Conservation (phyloP, 2,797 vertebrate species). For the Oreortyx pictus region DNA sequence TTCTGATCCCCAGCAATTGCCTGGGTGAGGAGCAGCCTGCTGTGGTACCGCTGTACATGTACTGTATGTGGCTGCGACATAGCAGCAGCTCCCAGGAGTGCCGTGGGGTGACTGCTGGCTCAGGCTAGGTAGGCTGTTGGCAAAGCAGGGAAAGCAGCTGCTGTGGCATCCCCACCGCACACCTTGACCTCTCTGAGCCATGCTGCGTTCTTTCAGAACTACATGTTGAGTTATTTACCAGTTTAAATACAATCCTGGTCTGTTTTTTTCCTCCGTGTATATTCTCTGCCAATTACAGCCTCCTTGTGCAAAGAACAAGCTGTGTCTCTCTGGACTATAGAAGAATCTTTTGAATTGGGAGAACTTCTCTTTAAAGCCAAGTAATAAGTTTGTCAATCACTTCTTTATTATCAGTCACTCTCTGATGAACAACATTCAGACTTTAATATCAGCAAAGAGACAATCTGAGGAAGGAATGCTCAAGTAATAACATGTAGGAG, state of each 20-base stretch:
- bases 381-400: slow-evolving; percentile 77
- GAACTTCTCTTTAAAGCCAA: slow-evolving; percentile 69
- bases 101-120: rapidly evolving
- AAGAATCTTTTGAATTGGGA: slow-evolving; percentile 40
- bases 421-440: slow-evolving; percentile 75
- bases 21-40: background rate
- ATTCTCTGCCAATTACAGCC: slow-evolving; percentile 41
- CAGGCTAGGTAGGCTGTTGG: background rate
- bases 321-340: background rate
- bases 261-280: background rate
- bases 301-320: slow-evolving; percentile 35
- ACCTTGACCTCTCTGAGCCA: background rate
- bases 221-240: background rate
- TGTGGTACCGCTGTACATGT: rapidly evolving
- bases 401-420: slow-evolving; percentile 76
- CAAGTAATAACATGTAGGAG: slow-evolving; percentile 67
- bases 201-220: background rate
- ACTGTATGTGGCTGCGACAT: rapidly evolving
- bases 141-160: background rate
- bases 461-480: slow-evolving; percentile 62
- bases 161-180: too few species aligned
- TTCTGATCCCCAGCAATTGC: background rate
- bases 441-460: slow-evolving; percentile 74
- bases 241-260: slow-evolving; percentile 26
- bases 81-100: background rate